Evolutionary conservation across 2,113 vertebrate species (phyloP).

Genomic region (Platysteira castanea): DNA sequence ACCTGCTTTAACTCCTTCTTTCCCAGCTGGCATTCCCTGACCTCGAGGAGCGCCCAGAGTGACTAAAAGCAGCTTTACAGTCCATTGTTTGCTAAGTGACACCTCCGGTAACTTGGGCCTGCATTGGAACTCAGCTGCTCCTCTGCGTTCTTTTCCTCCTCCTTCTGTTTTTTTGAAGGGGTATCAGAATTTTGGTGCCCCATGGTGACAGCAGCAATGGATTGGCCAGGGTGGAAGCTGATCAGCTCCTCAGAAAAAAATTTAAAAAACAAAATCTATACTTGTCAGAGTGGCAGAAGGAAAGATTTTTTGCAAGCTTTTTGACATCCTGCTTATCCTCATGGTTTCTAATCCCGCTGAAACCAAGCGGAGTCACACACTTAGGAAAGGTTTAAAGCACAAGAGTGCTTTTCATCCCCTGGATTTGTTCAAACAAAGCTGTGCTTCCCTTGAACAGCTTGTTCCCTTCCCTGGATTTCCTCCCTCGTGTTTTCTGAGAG

Average conservation of each 20-base stretch:
- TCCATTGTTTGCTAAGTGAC: background rate
- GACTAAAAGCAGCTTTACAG: background rate
- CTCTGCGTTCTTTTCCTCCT: background rate
- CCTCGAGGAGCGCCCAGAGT: background rate
- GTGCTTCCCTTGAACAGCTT: background rate
- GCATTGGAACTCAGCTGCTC: background rate
- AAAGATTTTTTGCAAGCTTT: background rate
- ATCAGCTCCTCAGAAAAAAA: background rate
- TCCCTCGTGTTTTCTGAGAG: background rate
- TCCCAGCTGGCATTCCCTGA: background rate
- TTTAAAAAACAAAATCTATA: no score
- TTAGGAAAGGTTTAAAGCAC: background rate
- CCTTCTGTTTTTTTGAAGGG: background rate
- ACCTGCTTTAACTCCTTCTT: background rate
- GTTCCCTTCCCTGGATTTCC: background rate
- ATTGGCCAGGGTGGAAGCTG: background rate
- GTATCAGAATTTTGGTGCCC: background rate
- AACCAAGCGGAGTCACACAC: background rate
- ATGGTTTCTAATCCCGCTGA: background rate
- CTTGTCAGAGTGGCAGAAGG: background rate
- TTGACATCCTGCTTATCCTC: background rate
- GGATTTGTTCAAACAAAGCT: background rate
- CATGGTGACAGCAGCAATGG: background rate
- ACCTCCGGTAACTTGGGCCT: background rate
- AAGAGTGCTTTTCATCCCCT: background rate